phyloP scores from a whole-genome alignment of 1,140 invertebrate species.

The Acromyrmex echinatior region DNA sequence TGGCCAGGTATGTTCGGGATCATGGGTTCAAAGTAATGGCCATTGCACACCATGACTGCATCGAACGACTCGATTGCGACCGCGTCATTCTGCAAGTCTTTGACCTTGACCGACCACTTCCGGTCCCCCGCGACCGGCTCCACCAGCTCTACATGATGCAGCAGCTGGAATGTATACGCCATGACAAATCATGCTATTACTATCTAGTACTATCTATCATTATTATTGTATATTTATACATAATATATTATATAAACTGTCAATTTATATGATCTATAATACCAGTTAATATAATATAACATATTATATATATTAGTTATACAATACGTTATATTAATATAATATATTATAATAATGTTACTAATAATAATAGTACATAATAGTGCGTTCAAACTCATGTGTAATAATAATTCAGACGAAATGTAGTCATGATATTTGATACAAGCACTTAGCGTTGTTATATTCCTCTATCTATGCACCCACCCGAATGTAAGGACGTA shows the following conservation, averaged over 20 bases:
- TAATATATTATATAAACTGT: no score
- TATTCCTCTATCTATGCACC: conserved; percentile 66
- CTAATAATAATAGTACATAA: not conserved
- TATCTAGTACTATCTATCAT: no score
- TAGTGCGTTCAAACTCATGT: not conserved
- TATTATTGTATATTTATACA: no score
- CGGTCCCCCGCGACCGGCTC: conserved; percentile 85
- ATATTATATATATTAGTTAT: not conserved
- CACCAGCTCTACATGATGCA: conserved; percentile 89
- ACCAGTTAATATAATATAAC: not conserved
- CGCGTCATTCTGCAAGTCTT: conserved; percentile 88
- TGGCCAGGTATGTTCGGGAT: conserved; percentile 89
- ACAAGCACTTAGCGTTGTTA: not conserved
- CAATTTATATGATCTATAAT: no score
- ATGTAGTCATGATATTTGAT: not conserved
- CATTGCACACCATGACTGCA: conserved; percentile 94
- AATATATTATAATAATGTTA: not conserved
- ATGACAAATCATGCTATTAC: not conserved
- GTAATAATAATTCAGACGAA: not conserved
- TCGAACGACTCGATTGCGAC: conserved; percentile 89
- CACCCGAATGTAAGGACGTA: conserved; percentile 91
- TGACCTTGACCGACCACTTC: conserved; percentile 89
- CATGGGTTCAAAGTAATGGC: conserved; percentile 92
- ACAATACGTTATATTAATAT: not conserved
- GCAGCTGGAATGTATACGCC: conserved; percentile 86